phyloP scores from a whole-genome alignment of 2,888 invertebrate genomes.

The Spodoptera exigua region DNA sequence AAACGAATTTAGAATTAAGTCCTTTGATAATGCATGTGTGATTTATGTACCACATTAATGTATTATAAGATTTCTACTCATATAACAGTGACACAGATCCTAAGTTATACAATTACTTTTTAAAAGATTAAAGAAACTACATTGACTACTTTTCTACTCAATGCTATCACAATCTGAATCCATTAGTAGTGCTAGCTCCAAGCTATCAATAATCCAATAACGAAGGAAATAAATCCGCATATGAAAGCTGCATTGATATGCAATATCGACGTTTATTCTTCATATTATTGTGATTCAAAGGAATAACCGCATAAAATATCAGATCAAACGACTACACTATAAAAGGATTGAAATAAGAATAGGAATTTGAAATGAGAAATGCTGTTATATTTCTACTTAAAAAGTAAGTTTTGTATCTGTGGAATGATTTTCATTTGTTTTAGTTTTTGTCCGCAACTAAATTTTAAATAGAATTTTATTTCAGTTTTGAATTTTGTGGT shows the following conservation, averaged over 20 bases:
- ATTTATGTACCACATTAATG: no score
- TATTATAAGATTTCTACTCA: no score
- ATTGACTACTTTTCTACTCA: no score
- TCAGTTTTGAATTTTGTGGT: not conserved
- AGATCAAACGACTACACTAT: slow-evolving; percentile 27
- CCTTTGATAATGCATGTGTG: no score
- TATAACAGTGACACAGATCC: no score
- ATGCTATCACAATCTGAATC: not conserved
- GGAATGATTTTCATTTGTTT: slow-evolving; percentile 14
- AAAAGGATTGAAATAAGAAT: slow-evolving; percentile 36
- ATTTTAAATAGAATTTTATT: no score
- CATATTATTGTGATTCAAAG: slow-evolving; percentile 31
- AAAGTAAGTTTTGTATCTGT: slow-evolving; percentile 29
- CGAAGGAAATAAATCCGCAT: slow-evolving; percentile 39
- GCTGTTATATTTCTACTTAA: no score
- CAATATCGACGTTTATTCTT: slow-evolving; percentile 48
- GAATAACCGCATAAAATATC: slow-evolving; percentile 37
- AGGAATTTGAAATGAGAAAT: slow-evolving; percentile 30
- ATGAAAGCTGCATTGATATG: slow-evolving; percentile 34
- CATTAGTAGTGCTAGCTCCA: slow-evolving; percentile 19
- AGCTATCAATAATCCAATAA: slow-evolving; percentile 22
- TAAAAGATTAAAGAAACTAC: no score
- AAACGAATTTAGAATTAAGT: no score
- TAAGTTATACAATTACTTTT: no score
- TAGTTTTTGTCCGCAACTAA: no score